Conservation (phyloP, 1,140 invertebrate genomes). For the Conus betulinus region DNA sequence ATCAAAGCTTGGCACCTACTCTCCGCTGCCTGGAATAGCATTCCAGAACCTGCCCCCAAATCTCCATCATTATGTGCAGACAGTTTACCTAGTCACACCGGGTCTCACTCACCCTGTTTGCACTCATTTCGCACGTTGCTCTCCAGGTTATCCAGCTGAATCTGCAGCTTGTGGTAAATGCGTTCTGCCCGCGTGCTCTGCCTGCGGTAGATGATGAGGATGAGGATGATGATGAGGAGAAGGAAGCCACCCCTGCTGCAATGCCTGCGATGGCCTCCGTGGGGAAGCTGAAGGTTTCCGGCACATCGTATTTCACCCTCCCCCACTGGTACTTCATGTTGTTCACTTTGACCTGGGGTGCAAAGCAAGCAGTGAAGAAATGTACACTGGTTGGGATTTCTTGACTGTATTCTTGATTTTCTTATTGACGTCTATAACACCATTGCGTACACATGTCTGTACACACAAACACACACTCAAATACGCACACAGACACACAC, state of each 20-base stretch:
- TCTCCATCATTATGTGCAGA: too few species aligned
- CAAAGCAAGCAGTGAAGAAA: too few species aligned
- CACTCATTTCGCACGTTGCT: slow-evolving; percentile 98
- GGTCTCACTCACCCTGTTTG: slow-evolving; percentile 84
- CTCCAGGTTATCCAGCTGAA: slow-evolving; percentile 99
- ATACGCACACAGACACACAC: too few species aligned
- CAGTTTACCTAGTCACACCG: background rate
- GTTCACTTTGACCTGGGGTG: slow-evolving; percentile 82
- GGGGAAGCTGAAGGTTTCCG: slow-evolving; percentile 88
- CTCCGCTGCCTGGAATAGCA: too few species aligned
- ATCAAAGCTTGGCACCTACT: too few species aligned
- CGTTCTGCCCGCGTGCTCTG: slow-evolving; percentile 96
- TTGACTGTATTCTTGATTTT: too few species aligned
- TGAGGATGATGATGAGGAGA: slow-evolving; percentile 88
- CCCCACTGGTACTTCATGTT: slow-evolving; percentile 90
- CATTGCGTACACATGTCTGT: too few species aligned
- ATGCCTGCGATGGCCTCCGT: slow-evolving; percentile 70
- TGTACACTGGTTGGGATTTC: too few species aligned
- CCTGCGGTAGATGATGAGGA: slow-evolving; percentile 90
- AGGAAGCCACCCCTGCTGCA: slow-evolving; percentile 84
- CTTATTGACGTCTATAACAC: too few species aligned
- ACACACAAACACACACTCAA: too few species aligned
- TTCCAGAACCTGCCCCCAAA: too few species aligned
- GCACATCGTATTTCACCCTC: slow-evolving; percentile 91
- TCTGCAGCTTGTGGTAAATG: slow-evolving; percentile 97